These are phyloP conservation scores for Lycia hirtaria DNA, from an alignment of 2,888 invertebrate species.

Conservation along the genomic window DNA sequence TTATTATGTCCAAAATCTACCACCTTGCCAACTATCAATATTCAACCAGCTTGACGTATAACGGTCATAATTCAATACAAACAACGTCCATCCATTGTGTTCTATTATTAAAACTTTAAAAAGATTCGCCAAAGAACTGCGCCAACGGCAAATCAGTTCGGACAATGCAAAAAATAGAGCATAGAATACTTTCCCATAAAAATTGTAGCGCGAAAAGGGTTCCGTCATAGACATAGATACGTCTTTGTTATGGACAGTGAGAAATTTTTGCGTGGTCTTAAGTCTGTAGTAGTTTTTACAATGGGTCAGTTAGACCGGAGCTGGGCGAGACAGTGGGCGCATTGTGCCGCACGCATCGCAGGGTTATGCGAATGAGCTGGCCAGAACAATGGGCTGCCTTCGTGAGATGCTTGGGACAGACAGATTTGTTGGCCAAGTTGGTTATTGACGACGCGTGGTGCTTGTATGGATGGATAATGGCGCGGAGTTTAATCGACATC, in stretches of 20 bases:
- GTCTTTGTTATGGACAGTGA: conserved; percentile 77
- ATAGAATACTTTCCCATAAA: conserved; percentile 81
- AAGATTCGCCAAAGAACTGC: conserved; percentile 61
- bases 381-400: conserved; percentile 57
- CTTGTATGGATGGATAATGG: conserved; percentile 3
- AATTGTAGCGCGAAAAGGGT: conserved; percentile 76
- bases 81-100: conserved; percentile 64
- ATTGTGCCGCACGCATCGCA: conserved; percentile 68
- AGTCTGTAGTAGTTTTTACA: conserved; percentile 43
- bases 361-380: conserved; percentile 76
- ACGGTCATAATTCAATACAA: conserved; percentile 66
- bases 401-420: conserved; percentile 55
- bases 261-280: conserved; percentile 68
- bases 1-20: background rate
- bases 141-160: conserved; percentile 73
- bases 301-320: conserved; percentile 77
- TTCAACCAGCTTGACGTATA: conserved; percentile 57
- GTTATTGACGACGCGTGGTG: conserved; percentile 42
- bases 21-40: conserved; percentile 28
- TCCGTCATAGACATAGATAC: conserved; percentile 61
- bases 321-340: conserved; percentile 59
- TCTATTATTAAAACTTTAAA: conserved; percentile 72
- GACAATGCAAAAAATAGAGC: conserved; percentile 85
- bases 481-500: conserved; percentile 9
- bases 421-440: conserved; percentile 41